Percentiles rank a stretch among this genome's conserved stretches.
These are phyloP conservation scores for Bombycilla garrulus DNA, from an alignment of 2,113 vertebrate species.

Conservation along the genomic window DNA sequence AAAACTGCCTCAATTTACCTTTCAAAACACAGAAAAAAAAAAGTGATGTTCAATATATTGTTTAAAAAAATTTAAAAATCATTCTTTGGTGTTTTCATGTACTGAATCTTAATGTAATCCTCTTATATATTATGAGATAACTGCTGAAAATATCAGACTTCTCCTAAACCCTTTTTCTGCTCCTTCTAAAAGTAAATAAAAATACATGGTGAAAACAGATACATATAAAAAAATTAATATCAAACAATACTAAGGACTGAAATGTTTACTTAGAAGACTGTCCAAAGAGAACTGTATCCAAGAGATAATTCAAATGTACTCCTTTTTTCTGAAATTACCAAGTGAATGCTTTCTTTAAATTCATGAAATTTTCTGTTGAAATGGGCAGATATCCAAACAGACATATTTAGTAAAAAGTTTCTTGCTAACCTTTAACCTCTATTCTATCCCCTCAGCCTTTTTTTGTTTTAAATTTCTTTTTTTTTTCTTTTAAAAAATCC, in stretches of 20 bases:
- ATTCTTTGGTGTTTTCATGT: not conserved
- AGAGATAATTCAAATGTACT: not conserved
- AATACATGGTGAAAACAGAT: not conserved
- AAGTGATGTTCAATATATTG: not conserved
- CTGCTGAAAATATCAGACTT: not conserved
- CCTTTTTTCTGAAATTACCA: not conserved
- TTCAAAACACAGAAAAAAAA: not conserved
- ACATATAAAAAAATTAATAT: not conserved
- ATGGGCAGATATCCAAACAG: not conserved
- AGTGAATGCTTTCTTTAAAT: not conserved
- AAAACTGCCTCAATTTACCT: not conserved
- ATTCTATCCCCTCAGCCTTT: not conserved
- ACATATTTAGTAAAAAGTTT: not conserved
- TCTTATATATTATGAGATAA: not conserved
- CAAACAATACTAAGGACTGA: not conserved
- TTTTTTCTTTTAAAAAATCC: not conserved
- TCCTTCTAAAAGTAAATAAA: not conserved
- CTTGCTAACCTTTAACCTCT: not conserved
- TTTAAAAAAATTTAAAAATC: not conserved
- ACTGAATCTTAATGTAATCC: not conserved
- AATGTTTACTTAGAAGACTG: constrained; percentile 5
- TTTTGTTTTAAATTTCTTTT: not conserved
- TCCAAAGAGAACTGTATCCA: constrained; percentile 2
- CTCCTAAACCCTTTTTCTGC: not conserved
- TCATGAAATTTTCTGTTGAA: not conserved